Evolutionary conservation across 2,888 invertebrate species (phyloP).

Genomic region (Folsomia candida): DNA sequence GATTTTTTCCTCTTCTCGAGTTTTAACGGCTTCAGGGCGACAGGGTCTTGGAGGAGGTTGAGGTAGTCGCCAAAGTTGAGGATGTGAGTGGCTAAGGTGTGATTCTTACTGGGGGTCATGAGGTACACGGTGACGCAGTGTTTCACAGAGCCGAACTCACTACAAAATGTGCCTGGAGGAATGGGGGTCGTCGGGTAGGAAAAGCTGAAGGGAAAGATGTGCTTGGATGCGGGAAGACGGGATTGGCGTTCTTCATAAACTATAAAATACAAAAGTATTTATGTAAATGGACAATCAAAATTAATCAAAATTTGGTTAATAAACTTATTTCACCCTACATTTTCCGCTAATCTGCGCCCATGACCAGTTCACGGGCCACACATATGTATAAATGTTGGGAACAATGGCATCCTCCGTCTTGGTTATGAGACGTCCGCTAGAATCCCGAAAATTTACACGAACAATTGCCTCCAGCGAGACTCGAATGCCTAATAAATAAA

Average conservation of each 20-base stretch:
- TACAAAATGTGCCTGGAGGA: constrained; percentile 31
- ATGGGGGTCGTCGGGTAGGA: constrained; percentile 24
- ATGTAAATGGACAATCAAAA: too few relatives aligned
- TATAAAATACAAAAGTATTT: constrained; percentile 3
- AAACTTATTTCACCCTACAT: constrained; percentile 18
- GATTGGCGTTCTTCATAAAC: constrained; percentile 28
- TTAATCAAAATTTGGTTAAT: neutral
- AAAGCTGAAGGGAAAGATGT: constrained; percentile 35
- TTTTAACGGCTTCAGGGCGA: constrained; percentile 22
- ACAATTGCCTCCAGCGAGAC: constrained; percentile 34
- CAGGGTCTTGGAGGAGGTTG: constrained; percentile 29
- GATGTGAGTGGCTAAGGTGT: constrained; percentile 19
- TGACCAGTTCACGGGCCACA: constrained; percentile 40
- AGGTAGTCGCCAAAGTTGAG: constrained; percentile 33
- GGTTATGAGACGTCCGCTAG: constrained; percentile 21
- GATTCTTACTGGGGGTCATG: constrained; percentile 26
- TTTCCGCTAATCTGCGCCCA: constrained; percentile 39
- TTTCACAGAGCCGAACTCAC: constrained; percentile 27
- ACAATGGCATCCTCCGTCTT: constrained; percentile 25
- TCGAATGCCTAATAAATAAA: constrained; percentile 27
- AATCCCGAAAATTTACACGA: constrained; percentile 27
- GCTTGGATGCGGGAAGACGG: constrained; percentile 34
- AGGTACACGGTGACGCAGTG: constrained; percentile 32
- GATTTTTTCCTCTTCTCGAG: constrained; percentile 30
- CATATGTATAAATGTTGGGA: constrained; percentile 34